Conservation (phyloP, 2,113 vertebrate species). For the Motacilla tschutschensis region DNA sequence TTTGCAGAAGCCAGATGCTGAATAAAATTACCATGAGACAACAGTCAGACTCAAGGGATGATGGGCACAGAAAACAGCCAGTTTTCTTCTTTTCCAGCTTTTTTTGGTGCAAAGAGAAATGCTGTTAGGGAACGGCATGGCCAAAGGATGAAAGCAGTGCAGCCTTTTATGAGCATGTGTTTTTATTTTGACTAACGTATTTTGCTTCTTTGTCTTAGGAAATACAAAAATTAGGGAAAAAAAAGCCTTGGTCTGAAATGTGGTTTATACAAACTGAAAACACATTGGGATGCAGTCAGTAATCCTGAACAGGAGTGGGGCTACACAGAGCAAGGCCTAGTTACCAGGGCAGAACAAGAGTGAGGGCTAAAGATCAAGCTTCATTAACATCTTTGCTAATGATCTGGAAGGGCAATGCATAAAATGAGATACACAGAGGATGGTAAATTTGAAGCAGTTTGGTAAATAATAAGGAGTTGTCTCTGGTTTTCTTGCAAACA, state of each 20-base stretch:
- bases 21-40: background rate
- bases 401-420: background rate
- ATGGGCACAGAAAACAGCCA: background rate
- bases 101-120: background rate
- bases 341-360: background rate
- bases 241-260: background rate
- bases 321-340: background rate
- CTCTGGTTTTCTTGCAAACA: background rate
- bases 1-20: background rate
- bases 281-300: constrained; percentile 17
- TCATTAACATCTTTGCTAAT: background rate
- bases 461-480: background rate
- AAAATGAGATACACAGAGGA: background rate
- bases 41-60: background rate
- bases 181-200: constrained; percentile 45
- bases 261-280: constrained; percentile 34
- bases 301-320: constrained; percentile 1
- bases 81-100: background rate
- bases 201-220: constrained; percentile 52
- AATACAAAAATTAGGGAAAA: constrained; percentile 25
- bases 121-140: background rate
- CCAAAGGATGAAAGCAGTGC: background rate
- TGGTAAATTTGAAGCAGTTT: background rate
- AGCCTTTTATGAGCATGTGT: constrained; percentile 24
- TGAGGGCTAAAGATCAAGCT: background rate